Conservation (phyloP, 2,113 vertebrate species). For the Malurus elegans region DNA sequence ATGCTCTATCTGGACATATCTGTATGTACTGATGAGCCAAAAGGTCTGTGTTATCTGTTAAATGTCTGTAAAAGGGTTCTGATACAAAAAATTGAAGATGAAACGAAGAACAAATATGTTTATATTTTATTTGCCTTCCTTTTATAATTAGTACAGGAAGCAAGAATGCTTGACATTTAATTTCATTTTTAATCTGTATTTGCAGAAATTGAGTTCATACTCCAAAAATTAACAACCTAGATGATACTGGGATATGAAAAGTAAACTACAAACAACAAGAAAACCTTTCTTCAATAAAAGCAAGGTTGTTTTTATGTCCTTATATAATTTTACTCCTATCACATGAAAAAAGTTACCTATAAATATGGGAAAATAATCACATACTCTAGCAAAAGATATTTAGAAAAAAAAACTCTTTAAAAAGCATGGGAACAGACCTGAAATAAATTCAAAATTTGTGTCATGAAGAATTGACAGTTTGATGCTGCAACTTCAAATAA, state of each 20-base stretch:
- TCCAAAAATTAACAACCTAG: not conserved
- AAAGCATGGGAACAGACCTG: not conserved
- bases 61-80: not conserved
- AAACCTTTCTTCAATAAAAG: not conserved
- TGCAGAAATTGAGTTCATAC: not conserved
- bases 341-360: not conserved
- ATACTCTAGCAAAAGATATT: not conserved
- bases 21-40: not conserved
- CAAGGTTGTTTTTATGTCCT: not conserved
- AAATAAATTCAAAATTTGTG: not conserved
- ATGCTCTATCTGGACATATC: not conserved
- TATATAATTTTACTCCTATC: not conserved
- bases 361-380: not conserved
- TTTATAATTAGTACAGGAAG: not conserved
- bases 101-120: not conserved
- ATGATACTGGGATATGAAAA: not conserved
- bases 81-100: not conserved
- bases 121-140: not conserved
- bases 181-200: not conserved
- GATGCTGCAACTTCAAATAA: not conserved
- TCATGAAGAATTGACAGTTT: not conserved
- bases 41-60: too few relatives aligned
- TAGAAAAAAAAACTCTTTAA: not conserved
- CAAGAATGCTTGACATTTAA: not conserved
- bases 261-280: not conserved